Percentiles rank a stretch among this genome's conserved stretches.
phyloP scores from a whole-genome alignment of 2,797 vertebrate genomes.

The Chlorospingus semifuscus region DNA sequence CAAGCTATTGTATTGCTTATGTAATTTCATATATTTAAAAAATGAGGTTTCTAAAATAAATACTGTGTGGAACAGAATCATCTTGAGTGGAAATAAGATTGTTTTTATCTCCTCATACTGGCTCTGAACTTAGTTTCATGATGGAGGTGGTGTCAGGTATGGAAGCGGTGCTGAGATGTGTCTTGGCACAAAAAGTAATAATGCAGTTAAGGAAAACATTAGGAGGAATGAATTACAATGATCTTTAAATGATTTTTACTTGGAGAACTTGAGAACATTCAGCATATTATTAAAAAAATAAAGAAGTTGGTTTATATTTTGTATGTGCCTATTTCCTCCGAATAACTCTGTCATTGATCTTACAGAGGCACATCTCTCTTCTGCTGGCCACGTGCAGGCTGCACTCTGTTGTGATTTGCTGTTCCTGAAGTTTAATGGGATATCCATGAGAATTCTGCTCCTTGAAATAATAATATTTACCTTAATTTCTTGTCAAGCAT shows the following conservation, averaged over 20 bases:
- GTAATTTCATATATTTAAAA: not conserved
- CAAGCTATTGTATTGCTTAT: not conserved
- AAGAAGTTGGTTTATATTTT: not conserved
- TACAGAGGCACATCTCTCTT: not conserved
- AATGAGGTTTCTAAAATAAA: not conserved
- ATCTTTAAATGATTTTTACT: not conserved
- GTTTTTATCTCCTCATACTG: not conserved
- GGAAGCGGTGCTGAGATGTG: not conserved
- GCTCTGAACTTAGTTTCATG: not conserved
- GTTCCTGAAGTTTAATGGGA: not conserved
- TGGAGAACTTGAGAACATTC: not conserved
- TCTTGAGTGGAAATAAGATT: not conserved
- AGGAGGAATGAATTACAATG: not conserved
- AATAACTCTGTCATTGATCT: not conserved
- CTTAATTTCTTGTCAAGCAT: not conserved
- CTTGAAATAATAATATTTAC: not conserved
- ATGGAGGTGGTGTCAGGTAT: not conserved
- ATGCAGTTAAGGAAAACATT: not conserved
- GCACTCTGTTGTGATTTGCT: accelerated
- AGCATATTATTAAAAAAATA: not conserved
- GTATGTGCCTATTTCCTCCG: not conserved
- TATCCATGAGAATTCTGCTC: not conserved
- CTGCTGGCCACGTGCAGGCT: not conserved
- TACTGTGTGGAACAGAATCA: not conserved
- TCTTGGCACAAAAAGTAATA: not conserved